Conservation (phyloP, 2,888 invertebrate species). For the Electrophaes corylata region DNA sequence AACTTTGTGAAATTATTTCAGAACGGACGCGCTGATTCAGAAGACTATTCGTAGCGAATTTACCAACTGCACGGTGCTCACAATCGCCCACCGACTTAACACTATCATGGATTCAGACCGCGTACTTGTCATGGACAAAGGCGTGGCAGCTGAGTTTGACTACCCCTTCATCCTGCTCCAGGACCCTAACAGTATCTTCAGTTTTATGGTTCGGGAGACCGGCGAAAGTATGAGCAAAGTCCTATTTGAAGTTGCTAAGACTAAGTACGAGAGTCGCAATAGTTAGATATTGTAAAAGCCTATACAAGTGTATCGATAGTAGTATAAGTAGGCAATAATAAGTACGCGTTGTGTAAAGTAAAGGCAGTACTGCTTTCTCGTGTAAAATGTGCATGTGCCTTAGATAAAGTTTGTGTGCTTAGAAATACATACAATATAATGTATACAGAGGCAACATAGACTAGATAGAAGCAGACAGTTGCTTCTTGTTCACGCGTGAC, state of each 20-base stretch:
- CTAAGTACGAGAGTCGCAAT: slow-evolving; percentile 53
- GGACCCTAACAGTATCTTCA: slow-evolving; percentile 83
- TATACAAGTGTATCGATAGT: too few relatives aligned
- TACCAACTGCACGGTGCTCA: slow-evolving; percentile 91
- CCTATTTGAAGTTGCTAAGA: slow-evolving; percentile 66
- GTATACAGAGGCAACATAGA: too few relatives aligned
- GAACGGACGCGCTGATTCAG: slow-evolving; percentile 91
- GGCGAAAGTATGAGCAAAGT: slow-evolving; percentile 76
- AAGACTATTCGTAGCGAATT: slow-evolving; percentile 91
- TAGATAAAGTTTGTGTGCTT: too few relatives aligned
- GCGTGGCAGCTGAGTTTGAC: slow-evolving; percentile 88
- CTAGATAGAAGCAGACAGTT: too few relatives aligned
- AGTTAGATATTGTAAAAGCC: not conserved
- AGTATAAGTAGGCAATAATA: too few relatives aligned
- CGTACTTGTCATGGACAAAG: slow-evolving; percentile 93
- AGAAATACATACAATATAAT: too few relatives aligned
- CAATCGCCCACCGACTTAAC: slow-evolving; percentile 95
- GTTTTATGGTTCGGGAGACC: slow-evolving; percentile 88
- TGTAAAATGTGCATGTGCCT: too few relatives aligned
- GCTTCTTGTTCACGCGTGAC: too few relatives aligned
- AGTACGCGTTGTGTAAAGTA: not conserved
- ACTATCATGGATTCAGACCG: slow-evolving; percentile 96
- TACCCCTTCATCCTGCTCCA: slow-evolving; percentile 86
- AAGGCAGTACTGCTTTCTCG: too few relatives aligned
- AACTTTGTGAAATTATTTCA: slow-evolving; percentile 40